Evolutionary conservation across 1,140 invertebrate species (phyloP).

Genomic region (Orchesella cincta): DNA sequence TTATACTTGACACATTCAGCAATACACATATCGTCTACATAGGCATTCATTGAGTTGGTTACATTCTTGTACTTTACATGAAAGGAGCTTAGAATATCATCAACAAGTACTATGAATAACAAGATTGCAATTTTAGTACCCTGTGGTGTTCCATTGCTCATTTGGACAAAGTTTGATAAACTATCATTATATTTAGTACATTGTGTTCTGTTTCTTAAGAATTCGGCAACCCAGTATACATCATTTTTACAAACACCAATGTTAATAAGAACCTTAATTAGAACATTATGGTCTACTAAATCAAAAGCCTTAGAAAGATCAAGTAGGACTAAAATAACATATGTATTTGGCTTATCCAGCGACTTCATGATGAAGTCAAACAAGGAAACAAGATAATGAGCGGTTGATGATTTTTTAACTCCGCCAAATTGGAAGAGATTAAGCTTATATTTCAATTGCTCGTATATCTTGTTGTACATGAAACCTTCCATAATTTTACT

Average conservation of each 20-base stretch:
- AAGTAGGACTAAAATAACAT: constrained; percentile 27
- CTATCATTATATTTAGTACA: background rate
- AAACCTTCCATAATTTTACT: constrained; percentile 30
- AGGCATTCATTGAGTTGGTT: constrained; percentile 10
- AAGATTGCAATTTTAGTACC: constrained; percentile 27
- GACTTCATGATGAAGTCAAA: constrained; percentile 5
- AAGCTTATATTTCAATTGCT: constrained; percentile 1
- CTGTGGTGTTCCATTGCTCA: constrained; percentile 21
- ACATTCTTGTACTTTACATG: background rate
- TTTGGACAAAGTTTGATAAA: background rate
- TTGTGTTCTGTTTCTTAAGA: constrained; percentile 15
- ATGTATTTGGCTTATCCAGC: background rate
- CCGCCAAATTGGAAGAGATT: background rate
- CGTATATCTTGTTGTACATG: constrained; percentile 32
- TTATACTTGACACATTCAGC: background rate
- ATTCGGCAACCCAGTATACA: constrained; percentile 16
- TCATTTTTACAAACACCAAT: constrained; percentile 2
- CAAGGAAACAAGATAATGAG: background rate
- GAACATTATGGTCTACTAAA: constrained; percentile 27
- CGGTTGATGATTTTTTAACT: constrained; percentile 15
- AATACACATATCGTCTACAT: constrained; percentile 22
- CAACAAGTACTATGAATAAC: constrained; percentile 9
- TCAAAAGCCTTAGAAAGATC: constrained; percentile 33
- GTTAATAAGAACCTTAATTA: background rate
- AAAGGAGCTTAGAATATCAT: background rate